Percentiles rank a stretch among this genome's conserved stretches.
These are phyloP conservation scores for Pomatostomus ruficeps DNA, from an alignment of 2,113 vertebrate species.

Conservation along the genomic window DNA sequence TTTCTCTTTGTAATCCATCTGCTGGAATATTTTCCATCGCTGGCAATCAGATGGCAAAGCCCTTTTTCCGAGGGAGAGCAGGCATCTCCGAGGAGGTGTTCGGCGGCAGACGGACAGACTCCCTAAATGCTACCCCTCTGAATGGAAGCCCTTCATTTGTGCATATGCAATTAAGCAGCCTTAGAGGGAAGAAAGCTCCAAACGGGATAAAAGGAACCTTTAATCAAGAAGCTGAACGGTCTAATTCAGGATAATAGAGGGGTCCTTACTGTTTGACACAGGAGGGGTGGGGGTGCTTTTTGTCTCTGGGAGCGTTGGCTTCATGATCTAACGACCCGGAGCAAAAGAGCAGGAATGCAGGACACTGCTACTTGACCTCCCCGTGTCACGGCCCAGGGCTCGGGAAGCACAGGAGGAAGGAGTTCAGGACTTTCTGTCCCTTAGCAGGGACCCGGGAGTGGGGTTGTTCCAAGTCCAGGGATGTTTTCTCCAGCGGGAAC, in stretches of 20 bases:
- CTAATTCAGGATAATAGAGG: constrained; percentile 74
- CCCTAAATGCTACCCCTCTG: constrained; percentile 80
- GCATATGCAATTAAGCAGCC: constrained; percentile 76
- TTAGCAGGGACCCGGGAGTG: neutral
- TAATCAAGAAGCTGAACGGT: constrained; percentile 68
- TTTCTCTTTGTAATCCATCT: neutral
- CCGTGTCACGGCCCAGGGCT: constrained; percentile 7
- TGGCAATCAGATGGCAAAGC: neutral
- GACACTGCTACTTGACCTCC: constrained; percentile 57
- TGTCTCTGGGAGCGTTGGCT: constrained; percentile 44
- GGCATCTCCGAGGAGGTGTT: constrained; percentile 44
- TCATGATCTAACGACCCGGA: constrained; percentile 44
- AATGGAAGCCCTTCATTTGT: constrained; percentile 79
- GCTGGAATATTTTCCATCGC: constrained; percentile 3
- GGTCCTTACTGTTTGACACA: constrained; percentile 62
- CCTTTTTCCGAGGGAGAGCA: neutral
- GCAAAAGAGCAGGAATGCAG: constrained; percentile 33
- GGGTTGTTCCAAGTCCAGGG: neutral
- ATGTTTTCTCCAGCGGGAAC: neutral
- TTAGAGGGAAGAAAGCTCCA: constrained; percentile 68
- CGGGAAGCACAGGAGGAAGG: neutral
- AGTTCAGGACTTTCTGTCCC: neutral
- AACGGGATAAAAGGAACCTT: constrained; percentile 65
- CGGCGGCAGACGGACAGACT: constrained; percentile 79
- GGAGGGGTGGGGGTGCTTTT: constrained; percentile 55